Conservation (phyloP, 2,797 vertebrate species). For the Coluber constrictor region DNA sequence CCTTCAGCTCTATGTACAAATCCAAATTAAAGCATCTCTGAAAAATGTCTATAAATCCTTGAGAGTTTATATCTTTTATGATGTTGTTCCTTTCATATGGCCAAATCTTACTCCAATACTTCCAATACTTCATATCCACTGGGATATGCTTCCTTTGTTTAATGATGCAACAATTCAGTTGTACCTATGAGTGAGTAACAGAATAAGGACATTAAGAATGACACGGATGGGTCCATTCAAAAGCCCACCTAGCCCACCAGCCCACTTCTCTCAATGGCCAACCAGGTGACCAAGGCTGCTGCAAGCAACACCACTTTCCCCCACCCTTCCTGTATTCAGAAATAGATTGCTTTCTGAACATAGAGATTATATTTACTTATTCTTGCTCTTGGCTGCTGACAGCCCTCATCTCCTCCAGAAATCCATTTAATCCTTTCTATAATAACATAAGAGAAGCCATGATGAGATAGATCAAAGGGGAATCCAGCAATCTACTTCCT, state of each 20-base stretch:
- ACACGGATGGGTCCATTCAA: neutral
- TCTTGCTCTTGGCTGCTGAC: neutral
- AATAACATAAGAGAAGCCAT: neutral
- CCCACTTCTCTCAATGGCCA: neutral
- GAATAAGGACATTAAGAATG: neutral
- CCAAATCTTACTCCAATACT: neutral
- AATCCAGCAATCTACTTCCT: neutral
- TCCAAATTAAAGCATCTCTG: neutral
- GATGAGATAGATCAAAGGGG: neutral
- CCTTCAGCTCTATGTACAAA: neutral
- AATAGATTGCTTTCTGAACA: neutral
- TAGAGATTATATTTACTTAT: neutral
- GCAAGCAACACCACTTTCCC: neutral
- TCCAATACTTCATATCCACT: neutral
- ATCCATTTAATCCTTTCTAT: neutral
- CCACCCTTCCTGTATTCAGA: neutral
- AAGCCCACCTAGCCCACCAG: neutral
- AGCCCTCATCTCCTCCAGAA: neutral
- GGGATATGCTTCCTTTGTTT: neutral
- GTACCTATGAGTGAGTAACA: neutral
- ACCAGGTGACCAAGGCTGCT: neutral
- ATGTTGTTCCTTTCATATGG: neutral
- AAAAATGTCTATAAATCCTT: neutral
- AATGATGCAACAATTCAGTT: neutral
- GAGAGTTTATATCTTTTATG: neutral